Base-by-base conservation (phyloP, 2,888 invertebrate species). In the Chloroclystis v-ata region DNA sequence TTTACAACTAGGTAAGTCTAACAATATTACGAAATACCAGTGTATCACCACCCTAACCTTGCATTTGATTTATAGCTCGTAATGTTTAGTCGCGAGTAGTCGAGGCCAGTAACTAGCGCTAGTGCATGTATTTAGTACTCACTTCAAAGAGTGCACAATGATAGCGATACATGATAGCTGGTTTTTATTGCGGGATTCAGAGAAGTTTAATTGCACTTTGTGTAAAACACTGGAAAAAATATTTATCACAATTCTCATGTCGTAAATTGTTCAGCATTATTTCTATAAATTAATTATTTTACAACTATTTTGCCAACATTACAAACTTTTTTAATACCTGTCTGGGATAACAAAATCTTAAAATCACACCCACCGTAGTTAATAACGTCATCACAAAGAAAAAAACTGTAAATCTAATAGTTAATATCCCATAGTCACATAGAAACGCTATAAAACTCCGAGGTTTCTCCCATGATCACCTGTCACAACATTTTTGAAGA, bases 1-100 rank as follows among this genome's bases (percentile, higher is more conserved):
- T n/a, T n/a, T n/a, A 20, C 20, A 20, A 20, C 20, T 20, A 20
- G 5, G 20, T 20, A 20, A 20, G 5, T 20, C 20, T 5, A 4
- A 20, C 20, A 20, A 2, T 4, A 20, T 20, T 20, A 4, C n/a
- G n/a, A 20, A 20, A 20, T 5, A 4, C 37, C 1, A 9, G 28
- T 49, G 37, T 37, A 35, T 41, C 28, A 3, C 20, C 37, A 30
- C 24, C 46, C 28, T 50, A 28, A 72, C 68, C 59, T 67, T 61
- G 61, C 54, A 59, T 58, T 67, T 77, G 74, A 79, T 80, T 81
- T 79, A 81, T 74, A 63, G 57, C 61, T 78, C 78, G 70, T 81
- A 80, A 81, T 69, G 72, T 71, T 68, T 70, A 74, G 69, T 75
- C 67, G 52, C 69, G 52, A 48, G 49, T 50, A 35, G 56, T 48